Base-by-base conservation (phyloP, 2,888 invertebrate species). In the Hermaeophaga mercurialis region DNA sequence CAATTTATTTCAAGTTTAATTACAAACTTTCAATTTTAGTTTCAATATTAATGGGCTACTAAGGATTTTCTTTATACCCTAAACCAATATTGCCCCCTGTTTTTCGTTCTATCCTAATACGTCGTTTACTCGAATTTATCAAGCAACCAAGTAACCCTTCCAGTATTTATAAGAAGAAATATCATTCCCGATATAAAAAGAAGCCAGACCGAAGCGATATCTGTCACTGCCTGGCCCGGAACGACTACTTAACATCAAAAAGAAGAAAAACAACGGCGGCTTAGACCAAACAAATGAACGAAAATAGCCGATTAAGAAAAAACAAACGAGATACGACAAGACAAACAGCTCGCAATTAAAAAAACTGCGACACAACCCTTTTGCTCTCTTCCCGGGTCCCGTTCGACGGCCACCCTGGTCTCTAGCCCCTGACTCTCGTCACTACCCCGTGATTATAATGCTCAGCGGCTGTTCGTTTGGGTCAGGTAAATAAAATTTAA, bases 341-440 rank as follows among this genome's bases (percentile, higher is more conserved):
- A 72, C 70, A 72, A 72, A 72, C 70, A 69, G 66, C 58, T 66
- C 58, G 69, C 65, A 72, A 70, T 71, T 71, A 70, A 72, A 70
- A 45, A 67, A 65, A 58, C 56, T 58, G 62, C 62, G 59, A 63
- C 64, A 69, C 71, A 72, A 73, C 73, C 73, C 73, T 71, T 22
- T 72, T 64, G 64, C 70, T 54, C 45, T 44, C 17, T 28, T 18
- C 33, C 22, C 31, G 41, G 28, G 7, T 26, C 43, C 18, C 22
- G 22, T 6, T 5, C 38, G 1, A 38, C 11, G n/a, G 15, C 36
- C 36, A 8, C 36, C 36, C 7, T 36, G 36, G 5, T 36, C 36
- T 38, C 17, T 39, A 17, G 7, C 38, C 12, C n/a, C n/a, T n/a
- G n/a, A 8, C 36, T 17, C 7, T 36, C 17, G 5, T 36, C 36